Percentiles rank a stretch among this genome's conserved stretches.
Evolutionary conservation across 2,113 vertebrate genomes (phyloP).

Genomic region (Semicossyphus pulcher): DNA sequence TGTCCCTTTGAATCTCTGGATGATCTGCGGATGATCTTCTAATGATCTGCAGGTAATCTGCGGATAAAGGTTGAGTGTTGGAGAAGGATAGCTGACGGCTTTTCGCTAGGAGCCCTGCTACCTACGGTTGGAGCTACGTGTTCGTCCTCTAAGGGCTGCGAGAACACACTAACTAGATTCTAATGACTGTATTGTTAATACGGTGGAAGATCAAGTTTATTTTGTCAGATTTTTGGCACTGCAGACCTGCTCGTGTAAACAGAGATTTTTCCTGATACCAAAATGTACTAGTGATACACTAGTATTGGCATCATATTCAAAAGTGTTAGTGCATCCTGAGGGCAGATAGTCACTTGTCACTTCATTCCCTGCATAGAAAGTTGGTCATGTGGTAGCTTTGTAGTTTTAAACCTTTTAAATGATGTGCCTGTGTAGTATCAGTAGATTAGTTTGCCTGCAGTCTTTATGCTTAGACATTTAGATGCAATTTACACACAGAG

Average conservation of each 20-base stretch:
- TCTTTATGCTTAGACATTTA: too few species aligned
- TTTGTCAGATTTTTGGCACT: not conserved
- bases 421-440: not conserved
- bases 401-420: not conserved
- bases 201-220: not conserved
- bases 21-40: too few species aligned
- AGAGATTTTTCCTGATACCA: not conserved
- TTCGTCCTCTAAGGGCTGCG: too few species aligned
- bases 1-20: too few species aligned
- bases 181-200: not conserved
- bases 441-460: not conserved
- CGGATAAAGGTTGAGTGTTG: too few species aligned
- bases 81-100: too few species aligned
- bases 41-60: too few species aligned
- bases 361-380: not conserved
- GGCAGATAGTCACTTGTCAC: not conserved
- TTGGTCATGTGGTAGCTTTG: not conserved
- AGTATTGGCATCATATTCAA: not conserved
- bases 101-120: too few species aligned
- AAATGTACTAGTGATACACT: not conserved
- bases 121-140: too few species aligned
- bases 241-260: not conserved
- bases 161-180: too few species aligned
- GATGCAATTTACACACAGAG: not conserved
- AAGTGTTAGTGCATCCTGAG: constrained; percentile 39